Evolutionary conservation across 1,140 invertebrate genomes (phyloP), one percentile per base, ranked within the genome.

Genomic region (Triops cancriformis): DNA sequence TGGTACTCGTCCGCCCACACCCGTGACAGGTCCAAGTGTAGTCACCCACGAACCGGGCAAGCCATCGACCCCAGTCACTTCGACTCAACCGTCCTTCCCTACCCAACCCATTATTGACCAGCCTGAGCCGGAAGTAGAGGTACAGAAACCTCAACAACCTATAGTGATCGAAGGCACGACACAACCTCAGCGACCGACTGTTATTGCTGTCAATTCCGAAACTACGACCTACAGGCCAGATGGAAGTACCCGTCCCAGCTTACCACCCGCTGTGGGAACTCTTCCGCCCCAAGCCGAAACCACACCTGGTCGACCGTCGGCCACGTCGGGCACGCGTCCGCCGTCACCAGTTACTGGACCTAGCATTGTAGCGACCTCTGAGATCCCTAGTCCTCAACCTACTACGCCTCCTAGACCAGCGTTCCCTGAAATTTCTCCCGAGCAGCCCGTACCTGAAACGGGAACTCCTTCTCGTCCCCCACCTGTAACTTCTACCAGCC

Each of bases 211-310:
- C 9, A 78, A 37, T 31, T 26, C 64, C 10, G 31, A 41, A 73
- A 27, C 51, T 12, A 31, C 76, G 28, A 72, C 43, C 14, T 41
- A 64, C 23, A 64, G 51, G 23, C 76, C 51, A n/a, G 0, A 6
- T 23, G 11, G 5, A 31, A 72, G 37, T 11, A 73, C 26, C n/a
- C 51, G 51, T 11, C 76, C 76, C 51, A 41, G 3, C 28, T 41
- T 72, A 23, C 76, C 76, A 41, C 28, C 73, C n/a, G n/a, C 26
- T n/a, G 51, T n/a, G 5, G 76, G 73, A 37, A 77, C 76, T 77
- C 27, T 45, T n/a, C 18, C 26, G 0, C 64, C 76, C 23, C 45
- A 51, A 64, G 51, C 51, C 14, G 11, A 64, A 64, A 64, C 7
- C 51, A 64, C 51, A 7, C n/a, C 51, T n/a, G 51, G n/a, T 23